Base-by-base conservation (phyloP, 2,797 vertebrate genomes). In the Erithacus rubecula region DNA sequence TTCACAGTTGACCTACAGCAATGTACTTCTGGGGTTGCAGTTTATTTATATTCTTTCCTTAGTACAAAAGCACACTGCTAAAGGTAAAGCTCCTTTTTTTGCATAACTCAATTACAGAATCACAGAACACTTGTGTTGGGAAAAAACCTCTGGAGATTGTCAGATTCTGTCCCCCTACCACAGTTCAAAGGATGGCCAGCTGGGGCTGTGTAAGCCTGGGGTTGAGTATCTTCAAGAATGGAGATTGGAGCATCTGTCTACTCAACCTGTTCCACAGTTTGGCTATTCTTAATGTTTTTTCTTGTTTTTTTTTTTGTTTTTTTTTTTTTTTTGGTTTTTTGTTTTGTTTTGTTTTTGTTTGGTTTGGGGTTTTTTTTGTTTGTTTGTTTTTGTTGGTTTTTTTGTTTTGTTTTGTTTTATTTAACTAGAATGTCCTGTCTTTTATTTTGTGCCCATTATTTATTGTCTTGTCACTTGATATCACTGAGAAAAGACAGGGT, bases 121-220 rank as follows among this genome's bases (percentile, higher is more conserved):
- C 52, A 70, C 13, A 47, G 39, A 83, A n/a, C 7, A 72, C 12
- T 1, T 46, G 3, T 62, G 11, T 4, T 59, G 5, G 19, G 14
- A 46, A 89, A 39, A 20, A 22, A 37, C 2, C 7, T 79, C 53
- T 64, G 32, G 26, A 68, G 10, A 49, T 39, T 56, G 26, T 27
- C 30, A 43, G 18, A 13, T 46, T 79, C 12, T 60, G 6, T 0
- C 9, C 6, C 5, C 3, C 5, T 16, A 15, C 2, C 1, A 3
- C 29, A 43, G 24, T 30, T 89, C 27, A 62, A 69, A 72, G 51
- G 6, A 34, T 5, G 3, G 8, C 65, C 64, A 83, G 0, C 27
- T 76, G 19, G 5, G 7, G 1, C 20, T 77, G 9, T 47, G 30
- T 59, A 10, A 32, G 60, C 6, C 3, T 53, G 14, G 7, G 16